Evolutionary conservation across 2,113 vertebrate species (phyloP), one percentile per base, ranked within the genome.

Genomic region (Hucho hucho): DNA sequence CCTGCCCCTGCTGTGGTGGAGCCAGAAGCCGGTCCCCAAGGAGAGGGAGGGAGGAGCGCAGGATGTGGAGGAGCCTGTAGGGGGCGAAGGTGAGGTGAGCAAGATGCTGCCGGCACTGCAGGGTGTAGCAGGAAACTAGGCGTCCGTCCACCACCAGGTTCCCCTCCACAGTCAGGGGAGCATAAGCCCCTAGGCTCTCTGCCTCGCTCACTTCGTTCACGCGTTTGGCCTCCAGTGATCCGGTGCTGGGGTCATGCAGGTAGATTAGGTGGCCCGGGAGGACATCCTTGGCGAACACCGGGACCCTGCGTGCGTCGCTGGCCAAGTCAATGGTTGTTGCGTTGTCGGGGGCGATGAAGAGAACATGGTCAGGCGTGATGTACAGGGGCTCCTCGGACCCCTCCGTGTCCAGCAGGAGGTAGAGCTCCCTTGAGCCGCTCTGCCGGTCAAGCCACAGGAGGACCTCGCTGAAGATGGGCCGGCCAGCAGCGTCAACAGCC

Each of bases 151-250:
- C 77, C 24, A 79, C 18, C 72, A 74, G 64, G 25, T 71, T 78
- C 28, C 75, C 79, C 49, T 81, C 69, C 58, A 68, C 70, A 29
- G 79, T 81, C 63, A 81, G 49, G 29, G 75, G 75, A 16, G 75
- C 79, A 18, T 74, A 81, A 61, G 68, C 74, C 2, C 79, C 79
- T 22, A 58, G 20, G 59, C 53, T 43, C 63, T 46, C 70, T 11
- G 67, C 49, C 24, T 68, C 32, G 1, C 6, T 37, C 32, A 37
- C 32, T 37, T 37, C 32, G 7, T 1, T 37, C 32, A 37, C 32
- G 7, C 32, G 32, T 37, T 37, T 37, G 7, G 32, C 7, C 32
- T 37, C 32, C 7, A 37, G 32, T 37, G 7, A 37, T 37, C 32
- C 32, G 0, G 1, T 37, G 7, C 32, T 37, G 32, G 32, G 7